Conservation (phyloP, 2,797 vertebrate species). For the Acanthurus leucopareius region DNA sequence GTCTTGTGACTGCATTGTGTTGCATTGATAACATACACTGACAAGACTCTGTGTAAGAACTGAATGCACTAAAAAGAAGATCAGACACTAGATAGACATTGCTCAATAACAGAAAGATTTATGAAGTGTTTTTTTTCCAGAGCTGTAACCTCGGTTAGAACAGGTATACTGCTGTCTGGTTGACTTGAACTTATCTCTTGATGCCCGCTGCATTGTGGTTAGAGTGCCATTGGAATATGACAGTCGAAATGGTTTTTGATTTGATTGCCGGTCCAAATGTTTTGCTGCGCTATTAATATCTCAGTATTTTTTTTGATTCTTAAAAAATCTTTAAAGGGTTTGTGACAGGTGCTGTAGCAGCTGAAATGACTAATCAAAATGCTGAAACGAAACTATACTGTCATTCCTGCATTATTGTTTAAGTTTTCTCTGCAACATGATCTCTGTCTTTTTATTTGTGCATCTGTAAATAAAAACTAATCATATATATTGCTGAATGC, state of each 20-base stretch:
- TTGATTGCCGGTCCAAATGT: slow-evolving; percentile 6
- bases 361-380: slow-evolving; percentile 14
- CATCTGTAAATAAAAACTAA: neutral
- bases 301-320: neutral
- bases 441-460: neutral
- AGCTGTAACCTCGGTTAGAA: neutral
- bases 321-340: slow-evolving; percentile 6
- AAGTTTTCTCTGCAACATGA: neutral
- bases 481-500: slow-evolving; percentile 19
- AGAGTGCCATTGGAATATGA: neutral
- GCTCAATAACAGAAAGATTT: neutral
- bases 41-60: too few relatives aligned
- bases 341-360: slow-evolving; percentile 3
- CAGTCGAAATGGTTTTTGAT: neutral
- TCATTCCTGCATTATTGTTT: neutral
- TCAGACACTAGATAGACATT: neutral
- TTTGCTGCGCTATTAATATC: neutral
- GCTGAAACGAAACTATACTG: neutral
- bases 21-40: neutral
- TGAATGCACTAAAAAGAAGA: neutral
- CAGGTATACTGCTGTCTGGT: neutral
- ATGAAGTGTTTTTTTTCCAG: neutral
- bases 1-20: neutral
- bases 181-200: neutral
- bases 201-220: neutral